Conservation (phyloP, 2,888 invertebrate species). For the Scaptomyza parva region DNA sequence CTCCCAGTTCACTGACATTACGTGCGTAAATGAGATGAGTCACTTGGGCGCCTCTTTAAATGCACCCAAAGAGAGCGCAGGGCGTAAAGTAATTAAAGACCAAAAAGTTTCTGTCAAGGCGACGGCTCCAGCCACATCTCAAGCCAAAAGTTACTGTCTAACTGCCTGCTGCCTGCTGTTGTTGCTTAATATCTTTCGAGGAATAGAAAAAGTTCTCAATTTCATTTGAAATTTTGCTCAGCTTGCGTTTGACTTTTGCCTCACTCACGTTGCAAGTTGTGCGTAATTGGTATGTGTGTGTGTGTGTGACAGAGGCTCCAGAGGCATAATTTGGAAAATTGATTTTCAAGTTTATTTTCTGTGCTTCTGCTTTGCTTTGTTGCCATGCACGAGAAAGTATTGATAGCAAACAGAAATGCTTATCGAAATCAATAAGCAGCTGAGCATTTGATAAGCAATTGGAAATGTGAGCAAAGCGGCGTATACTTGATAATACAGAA, state of each 20-base stretch:
- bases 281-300: conserved; percentile 48
- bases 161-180: conserved; percentile 17
- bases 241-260: conserved; percentile 35
- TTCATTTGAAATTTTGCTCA: conserved; percentile 35
- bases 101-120: conserved; percentile 16
- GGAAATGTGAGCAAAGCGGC: conserved; percentile 31
- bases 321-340: conserved; percentile 43
- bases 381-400: conserved; percentile 61
- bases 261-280: conserved; percentile 48
- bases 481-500: conserved; percentile 42
- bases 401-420: conserved; percentile 23
- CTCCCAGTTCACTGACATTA: conserved; percentile 52
- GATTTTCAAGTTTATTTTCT: conserved; percentile 42
- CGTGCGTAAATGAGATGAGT: conserved; percentile 59
- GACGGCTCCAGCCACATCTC: conserved; percentile 12
- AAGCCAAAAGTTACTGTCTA: conserved; percentile 16
- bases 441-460: conserved; percentile 4
- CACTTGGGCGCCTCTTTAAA: conserved; percentile 40
- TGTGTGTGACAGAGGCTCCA: conserved; percentile 33
- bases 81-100: conserved; percentile 68
- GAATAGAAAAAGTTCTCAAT: background rate
- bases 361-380: background rate
- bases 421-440: conserved; percentile 55
- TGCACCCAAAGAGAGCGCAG: conserved; percentile 36
- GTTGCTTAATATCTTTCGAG: background rate